Base-by-base conservation (phyloP, 1,140 invertebrate species). In the Ostrea denselamellosa region DNA sequence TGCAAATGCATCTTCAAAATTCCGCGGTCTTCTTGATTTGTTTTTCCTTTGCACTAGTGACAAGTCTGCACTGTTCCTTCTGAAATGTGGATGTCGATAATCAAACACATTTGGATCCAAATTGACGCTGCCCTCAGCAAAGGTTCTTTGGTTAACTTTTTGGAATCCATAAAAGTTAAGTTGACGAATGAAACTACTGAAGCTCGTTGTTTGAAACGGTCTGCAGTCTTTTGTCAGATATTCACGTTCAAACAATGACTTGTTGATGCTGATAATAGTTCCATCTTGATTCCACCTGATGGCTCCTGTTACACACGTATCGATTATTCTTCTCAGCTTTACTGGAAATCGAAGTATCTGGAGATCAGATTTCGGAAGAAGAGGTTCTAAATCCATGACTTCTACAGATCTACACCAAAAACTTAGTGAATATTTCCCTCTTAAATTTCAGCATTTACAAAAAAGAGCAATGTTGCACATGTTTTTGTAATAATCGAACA, bases 151-250 rank as follows among this genome's bases (percentile, higher is more conserved):
- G 44, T 52, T 53, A 7, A 83, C 44, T 83, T 83, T 83, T 22
- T 83, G 82, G 19, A 83, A 83, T 83, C 82, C 82, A 52, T 83
- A 83, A n/a, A 83, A 54, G 52, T 83, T 83, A 10, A 83, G 19
- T 51, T 83, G 82, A 83, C 82, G 82, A 22, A 83, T 83, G 44
- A 83, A 83, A 25, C 82, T 83, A 17, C 52, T 83, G 44, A 83
- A 83, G 52, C 82, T 83, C 34, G 44, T 54, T 22, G 82, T 83
- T 83, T 83, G 82, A 17, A 83, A 83, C 14, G 82, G 82, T 83
- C 82, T 83, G 19, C 25, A 19, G 82, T 51, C 44, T 53, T 54
- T 52, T 8, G 44, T 52, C 25, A 83, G 51, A 19, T 53, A 83
- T 19, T 52, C 52, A 22, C 10, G 19, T 12, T 83, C 82, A 25